Base-by-base conservation (phyloP, 2,113 vertebrate species). In the Crotalus viridis region DNA sequence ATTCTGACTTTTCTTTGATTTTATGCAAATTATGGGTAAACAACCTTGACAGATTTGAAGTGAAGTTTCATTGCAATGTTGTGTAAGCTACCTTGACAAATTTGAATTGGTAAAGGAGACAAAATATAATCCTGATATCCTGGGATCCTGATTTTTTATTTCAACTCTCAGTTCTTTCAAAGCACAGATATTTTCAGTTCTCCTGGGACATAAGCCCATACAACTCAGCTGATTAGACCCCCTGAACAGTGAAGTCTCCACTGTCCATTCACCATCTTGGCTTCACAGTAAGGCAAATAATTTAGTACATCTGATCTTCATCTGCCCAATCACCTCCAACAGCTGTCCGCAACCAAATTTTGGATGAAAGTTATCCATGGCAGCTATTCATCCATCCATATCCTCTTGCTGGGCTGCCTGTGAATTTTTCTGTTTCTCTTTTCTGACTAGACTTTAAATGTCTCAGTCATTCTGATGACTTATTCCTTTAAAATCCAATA, bases 161-260 rank as follows among this genome's bases (percentile, higher is more conserved):
- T 3, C 33, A 43, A 9, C 7, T 81, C 74, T 81, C 74, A 81
- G 17, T 21, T 22, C 17, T 89, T 39, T 57, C 57, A 69, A 89
- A 22, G 28, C 61, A 69, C 22, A 21, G 5, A 46, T 61, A 39
- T 91, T 69, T 89, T 64, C 56, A 33, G 33, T 54, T 28, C 57
- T 90, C n/a, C 26, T 21, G 4, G 51, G 69, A n/a, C 48, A 61
- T 74, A 51, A 46, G 88, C 59, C 48, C 86, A 92, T 52, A 10
- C 19, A 3, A 10, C 26, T 0, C 1, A 86, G 33, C 81, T 61
- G 24, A 85, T 24, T 59, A 87, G 85, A 39, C 64, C 24, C 28
- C 0, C 55, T 94, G 88, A 43, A 81, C 69, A 57, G 43, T 96
- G 92, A 92, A 89, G 1, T 28, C n/a, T 93, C 26, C 90, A 13